phyloP scores from a whole-genome alignment of 2,797 vertebrate genomes.

The Fistularia commersonii region DNA sequence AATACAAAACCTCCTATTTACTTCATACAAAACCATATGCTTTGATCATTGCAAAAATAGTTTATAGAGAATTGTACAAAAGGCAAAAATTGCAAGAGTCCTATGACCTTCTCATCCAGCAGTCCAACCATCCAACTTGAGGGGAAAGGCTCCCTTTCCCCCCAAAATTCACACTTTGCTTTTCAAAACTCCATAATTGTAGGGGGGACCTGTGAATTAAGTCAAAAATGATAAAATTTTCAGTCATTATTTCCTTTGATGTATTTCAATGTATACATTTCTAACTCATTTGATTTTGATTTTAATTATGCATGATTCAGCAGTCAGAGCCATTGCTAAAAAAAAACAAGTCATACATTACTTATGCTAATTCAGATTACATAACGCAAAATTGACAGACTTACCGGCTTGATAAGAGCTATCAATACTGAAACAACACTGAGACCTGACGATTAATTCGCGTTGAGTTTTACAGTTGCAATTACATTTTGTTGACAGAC shows the following conservation, averaged over 20 bases:
- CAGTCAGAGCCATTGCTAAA: too few relatives aligned
- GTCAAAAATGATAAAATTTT: neutral
- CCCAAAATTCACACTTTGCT: conserved; percentile 55
- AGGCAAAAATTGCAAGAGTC: conserved; percentile 61
- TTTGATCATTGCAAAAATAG: conserved; percentile 71
- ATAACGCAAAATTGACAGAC: conserved; percentile 17
- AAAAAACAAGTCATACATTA: neutral
- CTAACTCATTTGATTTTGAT: too few relatives aligned
- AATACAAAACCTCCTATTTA: conserved; percentile 50
- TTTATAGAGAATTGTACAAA: conserved; percentile 67
- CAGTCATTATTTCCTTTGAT: neutral
- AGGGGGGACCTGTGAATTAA: conserved; percentile 74
- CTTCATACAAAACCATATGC: conserved; percentile 64
- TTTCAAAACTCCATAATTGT: conserved; percentile 98
- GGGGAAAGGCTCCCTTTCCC: conserved; percentile 85
- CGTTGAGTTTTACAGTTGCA: too few relatives aligned
- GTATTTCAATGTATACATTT: neutral
- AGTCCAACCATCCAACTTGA: conserved; percentile 75
- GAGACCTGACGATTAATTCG: too few relatives aligned
- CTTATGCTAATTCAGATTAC: neutral
- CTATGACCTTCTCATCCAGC: conserved; percentile 71
- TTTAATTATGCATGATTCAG: too few relatives aligned
- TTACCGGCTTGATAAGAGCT: too few relatives aligned
- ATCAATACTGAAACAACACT: too few relatives aligned
- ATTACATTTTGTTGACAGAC: too few relatives aligned